Evolutionary conservation across 2,797 vertebrate species (phyloP).

Genomic region (Sebastes vulpes): DNA sequence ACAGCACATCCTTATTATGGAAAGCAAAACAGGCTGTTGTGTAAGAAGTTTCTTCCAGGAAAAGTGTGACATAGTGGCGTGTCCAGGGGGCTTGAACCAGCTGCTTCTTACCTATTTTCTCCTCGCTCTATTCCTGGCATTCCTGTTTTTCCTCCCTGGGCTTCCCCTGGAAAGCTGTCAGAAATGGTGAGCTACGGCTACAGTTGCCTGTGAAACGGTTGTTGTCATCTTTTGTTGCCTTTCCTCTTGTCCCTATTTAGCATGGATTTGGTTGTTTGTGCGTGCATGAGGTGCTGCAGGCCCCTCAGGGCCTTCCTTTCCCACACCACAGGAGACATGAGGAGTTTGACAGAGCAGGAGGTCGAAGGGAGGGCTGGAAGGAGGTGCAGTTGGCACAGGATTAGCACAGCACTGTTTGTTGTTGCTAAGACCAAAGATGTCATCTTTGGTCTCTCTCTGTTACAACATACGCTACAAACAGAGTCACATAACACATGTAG

Average conservation of each 20-base stretch:
- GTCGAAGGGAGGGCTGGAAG: conserved; percentile 15
- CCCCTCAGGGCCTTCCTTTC: conserved; percentile 46
- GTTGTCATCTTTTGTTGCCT: conserved; percentile 66
- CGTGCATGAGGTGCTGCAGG: conserved; percentile 21
- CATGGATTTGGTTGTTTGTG: conserved; percentile 30
- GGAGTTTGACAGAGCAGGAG: conserved; percentile 38
- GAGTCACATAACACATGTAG: conserved; percentile 49
- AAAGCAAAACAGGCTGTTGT: conserved; percentile 36
- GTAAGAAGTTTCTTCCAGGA: conserved; percentile 30
- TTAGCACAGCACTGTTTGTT: conserved; percentile 69
- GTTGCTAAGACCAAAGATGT: conserved; percentile 62
- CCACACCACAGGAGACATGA: conserved; percentile 33
- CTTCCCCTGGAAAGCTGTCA: conserved; percentile 74
- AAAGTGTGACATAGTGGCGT: conserved; percentile 34
- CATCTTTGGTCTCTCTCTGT: conserved; percentile 66
- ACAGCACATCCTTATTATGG: conserved; percentile 30
- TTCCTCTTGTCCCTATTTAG: conserved; percentile 60
- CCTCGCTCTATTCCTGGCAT: conserved; percentile 72
- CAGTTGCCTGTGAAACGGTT: conserved; percentile 39
- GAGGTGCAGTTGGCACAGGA: conserved; percentile 34
- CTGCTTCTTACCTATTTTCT: conserved; percentile 67
- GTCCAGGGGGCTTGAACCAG: conserved; percentile 26
- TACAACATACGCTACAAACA: conserved; percentile 54
- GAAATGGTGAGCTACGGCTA: conserved; percentile 51
- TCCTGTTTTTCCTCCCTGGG: conserved; percentile 68